A percentile compares a stretch with the other conserved stretches of the same genome.
phyloP scores from a whole-genome alignment of 2,797 vertebrate genomes.

The Pteronotus mesoamericanus region DNA sequence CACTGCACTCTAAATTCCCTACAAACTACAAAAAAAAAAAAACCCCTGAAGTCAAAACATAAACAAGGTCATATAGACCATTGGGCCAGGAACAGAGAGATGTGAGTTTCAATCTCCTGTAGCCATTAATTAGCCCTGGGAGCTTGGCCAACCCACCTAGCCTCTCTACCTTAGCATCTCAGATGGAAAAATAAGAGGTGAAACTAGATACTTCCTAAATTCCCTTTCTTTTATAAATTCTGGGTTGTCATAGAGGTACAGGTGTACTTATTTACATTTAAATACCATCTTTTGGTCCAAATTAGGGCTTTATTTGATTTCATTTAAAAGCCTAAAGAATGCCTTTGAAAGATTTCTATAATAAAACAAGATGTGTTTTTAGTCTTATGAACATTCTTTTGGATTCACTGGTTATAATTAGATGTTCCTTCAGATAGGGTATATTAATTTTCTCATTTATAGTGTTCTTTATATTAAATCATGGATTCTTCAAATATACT shows the following conservation, averaged over 20 bases:
- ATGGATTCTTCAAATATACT: not conserved
- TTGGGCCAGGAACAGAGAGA: not conserved
- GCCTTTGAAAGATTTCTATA: slow-evolving; percentile 31
- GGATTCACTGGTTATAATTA: not conserved
- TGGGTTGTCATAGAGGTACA: not conserved
- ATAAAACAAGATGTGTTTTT: not conserved
- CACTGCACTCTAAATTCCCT: not conserved
- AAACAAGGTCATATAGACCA: not conserved
- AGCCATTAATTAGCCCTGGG: not conserved
- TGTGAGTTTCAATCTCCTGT: not conserved
- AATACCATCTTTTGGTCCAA: not conserved
- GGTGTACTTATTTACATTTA: not conserved
- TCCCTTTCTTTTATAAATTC: not conserved
- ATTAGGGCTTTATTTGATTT: not conserved
- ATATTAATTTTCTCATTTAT: not conserved
- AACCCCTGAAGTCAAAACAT: not conserved
- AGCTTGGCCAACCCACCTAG: not conserved
- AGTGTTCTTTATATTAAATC: not conserved
- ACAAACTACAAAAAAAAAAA: not conserved
- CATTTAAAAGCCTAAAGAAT: not conserved
- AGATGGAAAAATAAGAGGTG: not conserved
- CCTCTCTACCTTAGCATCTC: not conserved
- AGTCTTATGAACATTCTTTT: not conserved
- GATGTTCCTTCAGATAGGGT: not conserved
- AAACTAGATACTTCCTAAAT: not conserved